Base-by-base conservation (phyloP, 1,140 invertebrate species). In the Teleopsis dalmanni region DNA sequence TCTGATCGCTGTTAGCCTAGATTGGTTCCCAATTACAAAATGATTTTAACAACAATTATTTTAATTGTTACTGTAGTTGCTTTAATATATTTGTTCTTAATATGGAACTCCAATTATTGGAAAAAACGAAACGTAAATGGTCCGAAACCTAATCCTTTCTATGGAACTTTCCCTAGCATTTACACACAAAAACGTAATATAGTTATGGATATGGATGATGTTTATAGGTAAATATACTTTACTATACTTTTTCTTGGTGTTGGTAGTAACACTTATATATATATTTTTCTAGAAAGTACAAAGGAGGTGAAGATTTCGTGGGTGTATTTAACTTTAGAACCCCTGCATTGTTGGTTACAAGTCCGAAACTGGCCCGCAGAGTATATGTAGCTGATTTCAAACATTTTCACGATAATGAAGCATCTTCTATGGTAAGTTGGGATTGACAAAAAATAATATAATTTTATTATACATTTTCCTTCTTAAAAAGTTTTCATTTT, bases 371-470 rank as follows among this genome's bases (percentile, higher is more conserved):
- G 14, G 67, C 76, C 0, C 72, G 73, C 38, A 54, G 65, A 13
- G 70, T 80, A 9, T 54, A 77, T 2, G 64, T 78, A 1, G 70
- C 73, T 18, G 72, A 76, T 50, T 76, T 76, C 26, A 64, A 70
- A 19, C 26, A 62, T 40, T 76, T 76, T 46, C 58, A 65, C 18
- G 64, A 72, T 37, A 73, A 70, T 50, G 59, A 64, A 25, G 26
- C 26, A 4, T 48, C 47, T 13, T 19, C 18, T 26, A 38, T 48
- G 23, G 47, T 48, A 23, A 48, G 47, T 48, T 34, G 10, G n/a
- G 14, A 11, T 8, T 16, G 26, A 23, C 23, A 37, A 2, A 6
- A 18, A 37, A 37, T 16, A 19, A 3, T 8, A 19, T 14, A 19
- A 19, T 5, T n/a, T n/a, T n/a, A n/a, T n/a, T n/a, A n/a, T n/a